A percentile compares a stretch with the other conserved stretches of the same genome.
These are phyloP conservation scores for Leptodirus hochenwartii DNA, from an alignment of 2,888 invertebrate species.

Conservation along the genomic window DNA sequence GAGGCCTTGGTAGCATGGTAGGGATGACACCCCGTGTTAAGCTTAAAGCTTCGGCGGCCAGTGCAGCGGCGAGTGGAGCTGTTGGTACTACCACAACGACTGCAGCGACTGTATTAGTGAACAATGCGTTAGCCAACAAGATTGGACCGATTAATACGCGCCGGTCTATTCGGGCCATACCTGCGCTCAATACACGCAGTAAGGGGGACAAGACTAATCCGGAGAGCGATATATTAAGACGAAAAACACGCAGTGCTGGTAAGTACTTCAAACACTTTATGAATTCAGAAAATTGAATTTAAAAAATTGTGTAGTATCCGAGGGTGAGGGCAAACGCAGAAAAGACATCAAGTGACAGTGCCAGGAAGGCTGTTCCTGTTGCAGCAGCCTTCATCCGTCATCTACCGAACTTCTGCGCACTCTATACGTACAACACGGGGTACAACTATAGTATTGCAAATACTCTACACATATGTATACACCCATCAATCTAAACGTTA, in stretches of 20 bases:
- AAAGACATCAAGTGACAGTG: slow-evolving; percentile 31
- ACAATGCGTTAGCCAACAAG: slow-evolving; percentile 11
- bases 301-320: slow-evolving; percentile 23
- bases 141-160: slow-evolving; percentile 19
- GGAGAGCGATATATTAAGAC: slow-evolving; percentile 23
- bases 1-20: no score
- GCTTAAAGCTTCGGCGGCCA: slow-evolving; percentile 10
- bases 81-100: slow-evolving; percentile 11
- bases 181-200: slow-evolving; percentile 24
- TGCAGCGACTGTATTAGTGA: slow-evolving; percentile 4
- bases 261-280: no score
- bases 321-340: slow-evolving; percentile 26
- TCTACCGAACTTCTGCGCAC: no score
- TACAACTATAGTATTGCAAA: no score
- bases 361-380: slow-evolving; percentile 22
- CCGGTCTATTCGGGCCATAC: slow-evolving; percentile 22
- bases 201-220: slow-evolving; percentile 21
- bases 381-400: slow-evolving; percentile 14
- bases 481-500: slow-evolving; percentile 7
- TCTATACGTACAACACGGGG: no score
- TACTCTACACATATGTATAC: slow-evolving; percentile 7
- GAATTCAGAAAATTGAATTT: neutral
- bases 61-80: slow-evolving; percentile 9
- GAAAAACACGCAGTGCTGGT: slow-evolving; percentile 59
- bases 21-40: slow-evolving; percentile 3